Base-by-base conservation (phyloP, 2,888 invertebrate species). In the Lymantria monacha region DNA sequence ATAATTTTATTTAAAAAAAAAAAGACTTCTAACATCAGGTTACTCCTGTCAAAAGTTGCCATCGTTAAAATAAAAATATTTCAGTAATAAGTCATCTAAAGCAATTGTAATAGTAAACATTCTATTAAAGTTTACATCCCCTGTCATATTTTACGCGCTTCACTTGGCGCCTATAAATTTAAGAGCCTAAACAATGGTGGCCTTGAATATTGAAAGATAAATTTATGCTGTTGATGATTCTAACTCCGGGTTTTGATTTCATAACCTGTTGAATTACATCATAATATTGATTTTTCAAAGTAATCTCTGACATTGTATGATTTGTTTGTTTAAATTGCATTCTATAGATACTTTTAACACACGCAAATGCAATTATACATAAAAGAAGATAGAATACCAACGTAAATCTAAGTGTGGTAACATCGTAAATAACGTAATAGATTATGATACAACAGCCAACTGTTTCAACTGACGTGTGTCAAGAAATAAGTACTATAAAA, bases 191-290 rank as follows among this genome's bases (percentile, higher is more conserved):
- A 58, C 49, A 48, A 42, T 51, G 48, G 53, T 46, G 58, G 44
- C 65, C 56, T 38, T 53, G 58, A 53, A 45, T n/a, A 52, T 58
- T 60, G 62, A 60, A 56, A 48, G 51, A 53, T 61, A 55, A 53
- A 64, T 59, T 61, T 44, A 48, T 59, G 53, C 49, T 55, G 58
- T 55, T 55, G 49, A 58, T 42, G 38, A 52, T 33, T 46, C 30
- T 46, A 49, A 37, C 36, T 45, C 33, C 33, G 48, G 47, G 12
- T 13, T 40, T 9, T 38, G 3, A 38, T 38, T n/a, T 38, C 38
- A n/a, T n/a, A 7, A 36, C 30, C 30, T 45, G n/a, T 38, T 14
- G 42, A 47, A 10, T 53, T 59, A 49, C 44, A 53, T 49, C 42
- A 50, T 30, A 40, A 42, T 49, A 43, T 46, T 42, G 9, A 7